Evolutionary conservation across 2,797 vertebrate species (phyloP), one percentile per base, ranked within the genome.

Genomic region (Paedocypris micromegethes): DNA sequence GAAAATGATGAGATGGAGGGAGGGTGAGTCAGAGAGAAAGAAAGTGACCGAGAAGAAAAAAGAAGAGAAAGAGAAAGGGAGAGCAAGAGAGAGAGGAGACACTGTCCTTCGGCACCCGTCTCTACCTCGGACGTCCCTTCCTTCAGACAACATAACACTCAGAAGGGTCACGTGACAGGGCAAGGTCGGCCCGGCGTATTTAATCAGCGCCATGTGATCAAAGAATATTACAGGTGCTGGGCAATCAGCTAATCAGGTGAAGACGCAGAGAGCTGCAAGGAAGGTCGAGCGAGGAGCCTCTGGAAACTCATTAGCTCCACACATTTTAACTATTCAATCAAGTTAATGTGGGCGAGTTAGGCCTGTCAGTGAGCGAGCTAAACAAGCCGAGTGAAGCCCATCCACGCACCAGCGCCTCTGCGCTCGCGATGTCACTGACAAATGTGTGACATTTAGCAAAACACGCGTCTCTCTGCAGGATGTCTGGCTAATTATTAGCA

Each of bases 171-270:
- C 70, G 42, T 68, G 60, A 49, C 41, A 39, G 60, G 23, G 44
- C 64, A 76, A 72, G 74, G 70, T 78, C 70, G 65, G 56, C 5
- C 40, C 47, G 70, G 49, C 65, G 63, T 67, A 72, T 75, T 78
- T 70, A 75, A 78, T 78, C 76, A 73, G 73, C 23, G 46, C 7
- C 45, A 71, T 63, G 57, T 53, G 76, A 66, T 73, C 75, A 73
- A 66, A 73, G 71, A 64, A 78, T 78, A 75, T 78, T 23, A 73
- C 70, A 73, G 66, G 68, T 45, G 66, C 54, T 63, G 49, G 9
- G 69, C 76, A 77, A 77, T 78, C 76, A 79, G 56, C 75, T 70
- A 79, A 79, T 79, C 69, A 79, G 67, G 75, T 75, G 76, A 79
- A 72, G 75, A 79, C 59, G 75, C 72, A 40, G 49, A 70, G 72